Evolutionary conservation across 2,113 vertebrate species (phyloP).

Genomic region (Etia nguti): DNA sequence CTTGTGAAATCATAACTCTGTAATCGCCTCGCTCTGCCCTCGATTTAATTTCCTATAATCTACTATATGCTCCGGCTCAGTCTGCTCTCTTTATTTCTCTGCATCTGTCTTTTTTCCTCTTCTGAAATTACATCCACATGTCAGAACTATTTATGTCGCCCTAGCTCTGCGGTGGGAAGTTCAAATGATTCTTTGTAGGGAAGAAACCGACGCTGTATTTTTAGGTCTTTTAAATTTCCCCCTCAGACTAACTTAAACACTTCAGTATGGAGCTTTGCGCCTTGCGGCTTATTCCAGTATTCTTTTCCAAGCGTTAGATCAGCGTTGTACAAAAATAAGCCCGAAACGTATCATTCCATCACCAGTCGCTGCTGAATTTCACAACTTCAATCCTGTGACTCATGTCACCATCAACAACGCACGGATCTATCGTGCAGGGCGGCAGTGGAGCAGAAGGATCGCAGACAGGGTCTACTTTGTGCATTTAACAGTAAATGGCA

Average conservation of each 20-base stretch:
- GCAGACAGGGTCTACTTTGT: background rate
- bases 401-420: constrained; percentile 39
- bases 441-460: background rate
- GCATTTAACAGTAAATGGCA: background rate
- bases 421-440: background rate
- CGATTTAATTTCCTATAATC: constrained; percentile 63
- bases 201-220: constrained; percentile 82
- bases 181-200: constrained; percentile 84
- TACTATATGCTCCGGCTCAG: constrained; percentile 48
- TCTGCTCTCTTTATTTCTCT: constrained; percentile 65
- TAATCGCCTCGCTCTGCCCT: constrained; percentile 57
- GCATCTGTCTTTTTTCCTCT: constrained; percentile 70
- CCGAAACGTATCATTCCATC: constrained; percentile 45
- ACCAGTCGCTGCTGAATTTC: constrained; percentile 35
- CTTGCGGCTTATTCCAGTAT: constrained; percentile 36
- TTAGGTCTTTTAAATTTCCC: constrained; percentile 79
- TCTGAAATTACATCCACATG: constrained; percentile 93
- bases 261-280: constrained; percentile 62
- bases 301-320: constrained; percentile 33
- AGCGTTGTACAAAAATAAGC: constrained; percentile 10
- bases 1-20: constrained; percentile 66
- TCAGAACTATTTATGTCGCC: constrained; percentile 80
- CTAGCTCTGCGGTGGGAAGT: constrained; percentile 82
- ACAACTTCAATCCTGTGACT: constrained; percentile 18
- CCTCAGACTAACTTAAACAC: constrained; percentile 67